Percentiles rank a stretch among this genome's conserved stretches.
Evolutionary conservation across 2,888 invertebrate genomes (phyloP).

Genomic region (Oscheius sp.): DNA sequence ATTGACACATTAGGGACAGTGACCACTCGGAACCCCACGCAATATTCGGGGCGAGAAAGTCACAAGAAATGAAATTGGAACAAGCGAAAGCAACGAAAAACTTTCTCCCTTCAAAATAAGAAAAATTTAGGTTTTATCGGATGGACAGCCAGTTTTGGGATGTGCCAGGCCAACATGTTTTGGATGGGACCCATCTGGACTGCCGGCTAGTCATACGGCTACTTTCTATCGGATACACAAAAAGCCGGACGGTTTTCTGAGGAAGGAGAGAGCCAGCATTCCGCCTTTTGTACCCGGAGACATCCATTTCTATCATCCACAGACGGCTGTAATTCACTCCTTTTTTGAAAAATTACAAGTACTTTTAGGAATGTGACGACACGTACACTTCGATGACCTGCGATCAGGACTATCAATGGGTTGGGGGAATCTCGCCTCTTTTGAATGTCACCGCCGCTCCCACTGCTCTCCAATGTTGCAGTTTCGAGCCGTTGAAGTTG

Average conservation of each 20-base stretch:
- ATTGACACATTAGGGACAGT: conserved; percentile 19
- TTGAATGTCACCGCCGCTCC: conserved; percentile 59
- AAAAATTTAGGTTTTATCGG: conserved; percentile 47
- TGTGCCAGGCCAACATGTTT: conserved; percentile 71
- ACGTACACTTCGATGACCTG: conserved; percentile 64
- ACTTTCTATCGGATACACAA: conserved; percentile 63
- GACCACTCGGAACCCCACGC: not conserved
- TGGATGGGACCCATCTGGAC: conserved; percentile 62
- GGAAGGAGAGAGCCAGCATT: conserved; percentile 46
- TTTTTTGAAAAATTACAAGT: not conserved
- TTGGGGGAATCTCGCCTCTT: conserved; percentile 69
- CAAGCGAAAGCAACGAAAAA: conserved; percentile 10
- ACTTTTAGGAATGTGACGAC: conserved; percentile 50
- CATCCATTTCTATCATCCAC: conserved; percentile 48
- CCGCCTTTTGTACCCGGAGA: conserved; percentile 46
- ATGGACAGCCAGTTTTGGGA: conserved; percentile 59
- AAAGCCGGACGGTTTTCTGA: conserved; percentile 55
- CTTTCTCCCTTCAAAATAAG: not conserved
- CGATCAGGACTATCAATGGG: conserved; percentile 63
- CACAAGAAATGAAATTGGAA: conserved; percentile 12
- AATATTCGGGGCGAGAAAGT: not conserved
- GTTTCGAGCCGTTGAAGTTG: conserved; percentile 55
- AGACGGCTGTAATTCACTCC: conserved; percentile 49
- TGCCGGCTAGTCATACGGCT: conserved; percentile 52
- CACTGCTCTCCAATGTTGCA: conserved; percentile 64